Percentiles rank a stretch among this genome's conserved stretches.
These are phyloP conservation scores for Drosophila prostipennis DNA, from an alignment of 2,888 invertebrate species.

Conservation along the genomic window DNA sequence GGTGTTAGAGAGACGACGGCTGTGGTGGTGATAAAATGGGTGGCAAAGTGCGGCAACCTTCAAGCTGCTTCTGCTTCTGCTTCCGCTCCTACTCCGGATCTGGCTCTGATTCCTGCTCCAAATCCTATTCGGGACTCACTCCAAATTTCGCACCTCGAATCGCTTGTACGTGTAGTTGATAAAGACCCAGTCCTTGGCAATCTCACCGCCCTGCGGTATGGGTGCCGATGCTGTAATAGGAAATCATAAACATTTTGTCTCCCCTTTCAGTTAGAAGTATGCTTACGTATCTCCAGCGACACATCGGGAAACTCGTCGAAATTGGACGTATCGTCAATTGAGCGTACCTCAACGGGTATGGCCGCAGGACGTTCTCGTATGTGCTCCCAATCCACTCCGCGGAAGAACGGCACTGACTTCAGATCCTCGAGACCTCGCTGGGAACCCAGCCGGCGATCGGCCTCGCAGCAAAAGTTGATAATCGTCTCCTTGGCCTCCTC, in stretches of 20 bases:
- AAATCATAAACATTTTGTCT: not conserved
- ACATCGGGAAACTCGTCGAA: slow-evolving; percentile 99
- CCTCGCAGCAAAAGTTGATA: slow-evolving; percentile 97
- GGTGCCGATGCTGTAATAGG: slow-evolving; percentile 91
- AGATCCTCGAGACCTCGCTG: slow-evolving; percentile 97
- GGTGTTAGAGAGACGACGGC: slow-evolving; percentile 64
- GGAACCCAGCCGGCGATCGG: slow-evolving; percentile 95
- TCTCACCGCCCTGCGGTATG: slow-evolving; percentile 94
- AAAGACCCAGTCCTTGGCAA: slow-evolving; percentile 99
- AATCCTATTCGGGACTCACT: slow-evolving; percentile 66
- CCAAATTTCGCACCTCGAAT: slow-evolving; percentile 90
- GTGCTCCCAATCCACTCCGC: slow-evolving; percentile 99
- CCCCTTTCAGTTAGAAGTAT: not conserved
- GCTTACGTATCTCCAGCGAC: slow-evolving; percentile 98
- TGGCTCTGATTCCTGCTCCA: slow-evolving; percentile 11
- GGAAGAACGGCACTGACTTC: slow-evolving; percentile 96
- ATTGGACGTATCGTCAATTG: slow-evolving; percentile 99
- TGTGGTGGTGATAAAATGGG: slow-evolving; percentile 54
- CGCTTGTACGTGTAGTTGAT: slow-evolving; percentile 99
- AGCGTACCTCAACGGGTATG: slow-evolving; percentile 98
- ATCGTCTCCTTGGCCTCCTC: slow-evolving; percentile 98
- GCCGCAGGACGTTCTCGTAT: slow-evolving; percentile 99
- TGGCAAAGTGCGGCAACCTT: slow-evolving; percentile 71
- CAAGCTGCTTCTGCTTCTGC: slow-evolving; percentile 57
- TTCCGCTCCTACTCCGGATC: slow-evolving; percentile 12